phyloP scores from a whole-genome alignment of 2,888 invertebrate genomes.

The Spilosoma lubricipeda region DNA sequence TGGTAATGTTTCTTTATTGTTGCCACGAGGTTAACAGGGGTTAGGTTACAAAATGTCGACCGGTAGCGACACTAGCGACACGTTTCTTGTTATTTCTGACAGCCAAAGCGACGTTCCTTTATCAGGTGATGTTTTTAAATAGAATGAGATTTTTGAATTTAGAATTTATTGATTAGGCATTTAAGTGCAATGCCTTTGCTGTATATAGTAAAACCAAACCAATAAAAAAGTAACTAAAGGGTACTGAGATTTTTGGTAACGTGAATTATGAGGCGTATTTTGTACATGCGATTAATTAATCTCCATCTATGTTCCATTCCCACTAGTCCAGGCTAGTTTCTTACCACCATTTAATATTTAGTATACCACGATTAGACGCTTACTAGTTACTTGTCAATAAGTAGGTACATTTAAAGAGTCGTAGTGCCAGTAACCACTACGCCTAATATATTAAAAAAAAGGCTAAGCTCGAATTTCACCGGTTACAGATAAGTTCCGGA shows the following conservation, averaged over 20 bases:
- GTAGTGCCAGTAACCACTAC: no score
- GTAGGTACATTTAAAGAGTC: no score
- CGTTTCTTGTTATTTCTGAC: constrained; percentile 45
- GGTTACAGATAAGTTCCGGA: no score
- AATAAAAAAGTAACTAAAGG: background rate
- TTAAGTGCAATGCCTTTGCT: background rate
- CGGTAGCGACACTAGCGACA: constrained; percentile 42
- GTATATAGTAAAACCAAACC: background rate
- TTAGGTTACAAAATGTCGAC: constrained; percentile 72
- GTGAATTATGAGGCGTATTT: background rate
- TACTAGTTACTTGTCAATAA: background rate
- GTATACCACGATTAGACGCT: background rate
- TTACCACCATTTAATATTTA: background rate
- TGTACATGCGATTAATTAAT: background rate
- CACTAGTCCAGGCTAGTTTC: background rate
- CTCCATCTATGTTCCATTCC: background rate
- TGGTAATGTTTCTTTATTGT: constrained; percentile 76
- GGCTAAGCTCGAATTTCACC: no score
- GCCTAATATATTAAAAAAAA: no score
- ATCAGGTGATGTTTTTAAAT: constrained; percentile 8
- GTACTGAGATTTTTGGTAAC: background rate
- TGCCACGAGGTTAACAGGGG: constrained; percentile 71
- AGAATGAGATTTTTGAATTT: background rate
- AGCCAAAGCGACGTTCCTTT: constrained; percentile 47
- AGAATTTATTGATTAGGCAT: background rate